Conservation (phyloP, 2,888 invertebrate species). For the Meloe dianella region DNA sequence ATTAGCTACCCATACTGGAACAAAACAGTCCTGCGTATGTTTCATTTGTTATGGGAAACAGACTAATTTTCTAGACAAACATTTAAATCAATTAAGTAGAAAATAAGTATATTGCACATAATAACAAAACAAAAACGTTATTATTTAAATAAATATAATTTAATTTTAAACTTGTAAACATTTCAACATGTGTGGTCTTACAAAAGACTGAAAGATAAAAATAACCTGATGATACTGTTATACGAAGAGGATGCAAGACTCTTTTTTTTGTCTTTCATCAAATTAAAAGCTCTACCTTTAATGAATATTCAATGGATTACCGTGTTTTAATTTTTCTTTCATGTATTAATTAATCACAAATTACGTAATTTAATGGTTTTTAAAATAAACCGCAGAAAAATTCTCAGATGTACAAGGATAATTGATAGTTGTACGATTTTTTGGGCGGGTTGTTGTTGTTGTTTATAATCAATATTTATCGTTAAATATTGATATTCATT, state of each 20-base stretch:
- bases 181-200: constrained; percentile 31
- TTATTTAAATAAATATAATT: constrained; percentile 26
- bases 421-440: constrained; percentile 28
- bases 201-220: constrained; percentile 29
- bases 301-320: constrained; percentile 31
- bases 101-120: not conserved
- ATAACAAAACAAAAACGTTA: constrained; percentile 21
- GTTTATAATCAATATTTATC: constrained; percentile 28
- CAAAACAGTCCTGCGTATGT: too few species aligned
- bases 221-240: constrained; percentile 31
- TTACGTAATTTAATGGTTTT: constrained; percentile 17
- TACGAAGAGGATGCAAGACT: constrained; percentile 20
- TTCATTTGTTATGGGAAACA: too few species aligned
- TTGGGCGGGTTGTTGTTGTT: constrained; percentile 21
- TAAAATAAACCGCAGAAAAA: too few species aligned
- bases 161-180: constrained; percentile 25
- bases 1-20: too few species aligned
- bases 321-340: constrained; percentile 32
- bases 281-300: constrained; percentile 32
- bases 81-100: too few species aligned
- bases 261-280: constrained; percentile 29
- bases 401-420: too few species aligned
- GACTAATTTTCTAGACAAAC: too few species aligned
- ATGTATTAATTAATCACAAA: constrained; percentile 27
- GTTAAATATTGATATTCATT: constrained; percentile 16